Conservation (phyloP, 1,140 invertebrate genomes). For the Saccostrea glomerata region DNA sequence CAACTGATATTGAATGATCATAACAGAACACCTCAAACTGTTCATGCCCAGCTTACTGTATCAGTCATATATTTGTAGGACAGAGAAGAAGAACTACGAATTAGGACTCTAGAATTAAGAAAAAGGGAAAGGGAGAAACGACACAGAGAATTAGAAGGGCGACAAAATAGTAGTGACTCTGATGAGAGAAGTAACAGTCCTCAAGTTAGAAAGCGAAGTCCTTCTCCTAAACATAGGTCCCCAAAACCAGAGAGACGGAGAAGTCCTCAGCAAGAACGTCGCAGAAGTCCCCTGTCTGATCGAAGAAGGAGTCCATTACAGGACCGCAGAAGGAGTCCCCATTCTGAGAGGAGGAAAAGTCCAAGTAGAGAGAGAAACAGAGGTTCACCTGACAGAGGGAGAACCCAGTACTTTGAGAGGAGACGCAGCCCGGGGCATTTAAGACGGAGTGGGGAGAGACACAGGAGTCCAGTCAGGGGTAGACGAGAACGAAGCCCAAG, state of each 20-base stretch:
- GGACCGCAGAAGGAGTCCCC: conserved; percentile 1
- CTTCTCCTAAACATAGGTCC: conserved; percentile 14
- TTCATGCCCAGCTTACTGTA: no score
- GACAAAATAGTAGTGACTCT: conserved; percentile 48
- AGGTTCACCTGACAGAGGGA: conserved; percentile 22
- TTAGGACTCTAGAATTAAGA: conserved; percentile 72
- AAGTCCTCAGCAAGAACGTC: not conserved
- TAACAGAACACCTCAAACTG: no score
- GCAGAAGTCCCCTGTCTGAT: not conserved
- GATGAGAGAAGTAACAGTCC: conserved; percentile 27
- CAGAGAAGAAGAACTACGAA: conserved; percentile 72
- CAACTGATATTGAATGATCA: no score
- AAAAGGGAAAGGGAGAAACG: conserved; percentile 72
- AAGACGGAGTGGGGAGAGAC: not conserved
- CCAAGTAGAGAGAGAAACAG: not conserved
- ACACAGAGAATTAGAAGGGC: conserved; percentile 67
- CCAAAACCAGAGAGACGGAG: conserved; percentile 23
- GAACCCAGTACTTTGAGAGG: not conserved
- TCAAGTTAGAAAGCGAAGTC: not conserved
- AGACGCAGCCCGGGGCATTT: not conserved
- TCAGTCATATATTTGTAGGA: conserved; percentile 61
- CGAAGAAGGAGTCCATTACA: conserved; percentile 8
- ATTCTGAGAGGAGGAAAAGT: not conserved
- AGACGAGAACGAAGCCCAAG: conserved; percentile 3
- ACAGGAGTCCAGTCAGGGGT: not conserved